Conservation (phyloP, 2,888 invertebrate genomes). For the Zonitis immaculata region DNA sequence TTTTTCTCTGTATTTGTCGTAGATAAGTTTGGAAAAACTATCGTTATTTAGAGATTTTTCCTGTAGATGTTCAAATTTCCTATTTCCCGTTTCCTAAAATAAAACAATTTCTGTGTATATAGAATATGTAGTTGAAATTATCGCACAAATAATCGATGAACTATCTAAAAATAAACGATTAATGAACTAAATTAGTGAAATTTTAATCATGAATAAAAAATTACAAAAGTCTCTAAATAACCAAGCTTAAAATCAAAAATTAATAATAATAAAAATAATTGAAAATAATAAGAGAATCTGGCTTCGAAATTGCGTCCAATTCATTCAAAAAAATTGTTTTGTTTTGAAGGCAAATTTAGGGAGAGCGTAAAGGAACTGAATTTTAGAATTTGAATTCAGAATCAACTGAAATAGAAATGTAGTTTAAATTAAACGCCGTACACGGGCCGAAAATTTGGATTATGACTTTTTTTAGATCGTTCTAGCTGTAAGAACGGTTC, state of each 20-base stretch:
- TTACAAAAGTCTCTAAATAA: slow-evolving; percentile 18
- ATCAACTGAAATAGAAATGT: too few relatives aligned
- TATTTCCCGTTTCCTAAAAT: too few relatives aligned
- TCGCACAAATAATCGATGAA: not conserved
- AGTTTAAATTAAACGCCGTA: too few relatives aligned
- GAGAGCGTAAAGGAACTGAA: too few relatives aligned
- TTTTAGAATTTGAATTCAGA: too few relatives aligned
- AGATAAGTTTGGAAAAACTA: not conserved
- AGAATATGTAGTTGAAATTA: not conserved
- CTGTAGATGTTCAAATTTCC: not conserved
- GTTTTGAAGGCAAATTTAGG: too few relatives aligned
- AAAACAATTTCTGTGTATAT: not conserved
- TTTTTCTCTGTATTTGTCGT: not conserved
- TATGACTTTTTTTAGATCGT: too few relatives aligned
- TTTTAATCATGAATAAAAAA: not conserved
- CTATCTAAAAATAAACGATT: not conserved
- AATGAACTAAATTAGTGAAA: not conserved
- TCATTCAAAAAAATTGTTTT: slow-evolving; percentile 5
- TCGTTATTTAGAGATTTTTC: slow-evolving; percentile 22
- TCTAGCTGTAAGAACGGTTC: too few relatives aligned
- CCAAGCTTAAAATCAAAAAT: slow-evolving; percentile 5
- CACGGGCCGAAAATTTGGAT: too few relatives aligned
- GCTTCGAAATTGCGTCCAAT: slow-evolving; percentile 17
- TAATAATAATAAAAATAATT: too few relatives aligned
- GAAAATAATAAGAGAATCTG: slow-evolving; percentile 13